These are phyloP conservation scores for Lepidocyrtinus sp. DNA, from an alignment of 2,888 invertebrate species.

Conservation along the genomic window DNA sequence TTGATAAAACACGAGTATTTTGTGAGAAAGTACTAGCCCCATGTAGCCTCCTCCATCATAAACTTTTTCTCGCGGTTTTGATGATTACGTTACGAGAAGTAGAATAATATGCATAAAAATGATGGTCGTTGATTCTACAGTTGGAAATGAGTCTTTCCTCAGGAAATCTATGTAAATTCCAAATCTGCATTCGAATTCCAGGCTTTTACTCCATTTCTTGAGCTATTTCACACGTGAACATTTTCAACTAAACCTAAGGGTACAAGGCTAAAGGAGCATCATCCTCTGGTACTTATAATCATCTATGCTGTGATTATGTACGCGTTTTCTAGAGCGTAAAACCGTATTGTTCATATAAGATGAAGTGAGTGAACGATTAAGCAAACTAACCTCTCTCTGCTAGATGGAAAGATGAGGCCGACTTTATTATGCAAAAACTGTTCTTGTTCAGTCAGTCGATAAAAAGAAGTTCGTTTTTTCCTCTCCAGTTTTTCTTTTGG, in stretches of 20 bases:
- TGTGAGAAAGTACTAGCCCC: neutral
- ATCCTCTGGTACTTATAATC: neutral
- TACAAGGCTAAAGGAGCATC: slow-evolving; percentile 6
- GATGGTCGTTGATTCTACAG: slow-evolving; percentile 11
- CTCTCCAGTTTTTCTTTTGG: slow-evolving; percentile 6
- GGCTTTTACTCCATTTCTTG: slow-evolving; percentile 16
- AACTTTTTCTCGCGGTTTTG: slow-evolving; percentile 6
- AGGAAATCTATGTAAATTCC: slow-evolving; percentile 24
- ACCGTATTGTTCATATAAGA: neutral
- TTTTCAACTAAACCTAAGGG: slow-evolving; percentile 3
- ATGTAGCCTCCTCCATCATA: neutral
- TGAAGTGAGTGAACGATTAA: slow-evolving; percentile 52
- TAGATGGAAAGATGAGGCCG: slow-evolving; percentile 29
- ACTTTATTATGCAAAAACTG: slow-evolving; percentile 55
- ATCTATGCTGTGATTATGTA: slow-evolving; percentile 20
- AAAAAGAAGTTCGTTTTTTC: slow-evolving; percentile 25
- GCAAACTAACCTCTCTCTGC: slow-evolving; percentile 40
- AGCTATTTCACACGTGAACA: slow-evolving; percentile 23
- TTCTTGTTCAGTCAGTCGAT: slow-evolving; percentile 47
- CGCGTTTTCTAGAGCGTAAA: neutral
- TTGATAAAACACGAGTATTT: slow-evolving; percentile 26
- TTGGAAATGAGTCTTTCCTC: slow-evolving; percentile 2
- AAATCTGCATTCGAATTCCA: neutral
- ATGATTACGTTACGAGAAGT: neutral
- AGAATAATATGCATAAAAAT: neutral